A percentile compares a stretch with the other conserved stretches of the same genome.
Evolutionary conservation across 2,888 invertebrate species (phyloP).

Genomic region (Rutpela maculata): DNA sequence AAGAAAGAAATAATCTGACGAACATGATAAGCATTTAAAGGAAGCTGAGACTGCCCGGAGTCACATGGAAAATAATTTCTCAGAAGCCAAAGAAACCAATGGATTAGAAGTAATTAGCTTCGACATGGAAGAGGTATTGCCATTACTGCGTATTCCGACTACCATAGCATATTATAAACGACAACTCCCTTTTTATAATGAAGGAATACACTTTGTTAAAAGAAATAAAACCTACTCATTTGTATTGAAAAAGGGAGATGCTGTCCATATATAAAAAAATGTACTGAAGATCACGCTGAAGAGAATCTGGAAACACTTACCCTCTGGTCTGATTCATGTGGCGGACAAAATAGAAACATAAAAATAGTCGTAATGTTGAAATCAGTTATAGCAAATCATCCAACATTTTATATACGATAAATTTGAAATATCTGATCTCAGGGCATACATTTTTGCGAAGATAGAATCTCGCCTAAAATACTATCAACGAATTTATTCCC

Average conservation of each 20-base stretch:
- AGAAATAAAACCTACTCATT: too few species aligned
- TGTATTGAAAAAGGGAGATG: too few species aligned
- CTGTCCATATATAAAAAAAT: constrained; percentile 9
- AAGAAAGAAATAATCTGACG: constrained; percentile 5
- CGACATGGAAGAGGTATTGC: constrained; percentile 8
- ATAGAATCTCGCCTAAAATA: constrained; percentile 9
- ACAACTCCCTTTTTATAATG: too few species aligned
- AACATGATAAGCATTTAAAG: constrained; percentile 6
- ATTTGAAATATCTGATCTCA: too few species aligned
- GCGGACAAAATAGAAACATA: too few species aligned
- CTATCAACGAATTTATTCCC: constrained; percentile 15
- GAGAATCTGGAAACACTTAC: constrained; percentile 10
- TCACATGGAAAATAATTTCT: constrained; percentile 4
- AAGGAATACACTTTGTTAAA: too few species aligned
- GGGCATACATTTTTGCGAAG: too few species aligned
- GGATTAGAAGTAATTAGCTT: constrained; percentile 13
- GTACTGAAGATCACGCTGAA: constrained; percentile 9
- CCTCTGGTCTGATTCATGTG: too few species aligned
- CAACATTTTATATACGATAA: too few species aligned
- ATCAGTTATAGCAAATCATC: too few species aligned
- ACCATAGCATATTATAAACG: neutral
- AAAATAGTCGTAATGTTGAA: too few species aligned
- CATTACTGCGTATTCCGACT: constrained; percentile 5
- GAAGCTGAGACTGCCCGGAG: constrained; percentile 5
- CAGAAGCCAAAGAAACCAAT: constrained; percentile 17